Evolutionary conservation across 2,888 invertebrate species (phyloP).

Genomic region (Troglohyphantes excavatus): DNA sequence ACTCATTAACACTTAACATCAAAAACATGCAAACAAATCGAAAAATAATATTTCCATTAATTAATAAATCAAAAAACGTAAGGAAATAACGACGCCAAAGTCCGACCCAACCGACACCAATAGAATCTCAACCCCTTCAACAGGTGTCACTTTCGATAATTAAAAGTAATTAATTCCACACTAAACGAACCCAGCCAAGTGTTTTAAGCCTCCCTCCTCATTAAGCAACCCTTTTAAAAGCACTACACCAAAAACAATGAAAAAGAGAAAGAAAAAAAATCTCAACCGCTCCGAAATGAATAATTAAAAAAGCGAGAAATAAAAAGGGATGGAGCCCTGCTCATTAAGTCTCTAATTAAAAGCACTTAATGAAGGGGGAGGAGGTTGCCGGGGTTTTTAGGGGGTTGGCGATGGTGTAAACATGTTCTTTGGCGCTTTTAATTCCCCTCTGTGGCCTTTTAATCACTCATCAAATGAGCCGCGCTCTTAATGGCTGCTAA

Average conservation of each 20-base stretch:
- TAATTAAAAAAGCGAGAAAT: constrained; percentile 45
- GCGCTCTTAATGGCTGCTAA: constrained; percentile 72
- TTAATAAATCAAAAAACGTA: too few relatives aligned
- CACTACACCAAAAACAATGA: constrained; percentile 75
- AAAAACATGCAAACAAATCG: too few relatives aligned
- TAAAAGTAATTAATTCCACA: constrained; percentile 77
- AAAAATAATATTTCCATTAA: too few relatives aligned
- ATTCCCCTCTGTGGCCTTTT: constrained; percentile 75
- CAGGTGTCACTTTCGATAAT: constrained; percentile 75
- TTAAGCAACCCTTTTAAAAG: constrained; percentile 72
- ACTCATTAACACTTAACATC: too few relatives aligned
- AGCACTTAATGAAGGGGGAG: constrained; percentile 75
- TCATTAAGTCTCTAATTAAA: constrained; percentile 78
- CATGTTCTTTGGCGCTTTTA: constrained; percentile 76
- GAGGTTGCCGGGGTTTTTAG: constrained; percentile 57
- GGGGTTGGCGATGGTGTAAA: constrained; percentile 74
- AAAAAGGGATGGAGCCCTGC: constrained; percentile 32
- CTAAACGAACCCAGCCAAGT: constrained; percentile 74
- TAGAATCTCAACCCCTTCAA: constrained; percentile 38
- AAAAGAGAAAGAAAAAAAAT: constrained; percentile 31
- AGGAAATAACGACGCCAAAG: too few relatives aligned
- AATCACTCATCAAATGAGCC: constrained; percentile 77
- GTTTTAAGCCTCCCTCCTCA: constrained; percentile 72
- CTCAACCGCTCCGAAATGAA: constrained; percentile 46
- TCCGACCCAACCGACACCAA: not conserved